Evolutionary conservation across 2,888 invertebrate genomes (phyloP), one percentile per base, ranked within the genome.

Genomic region (Machimus atricapillus): DNA sequence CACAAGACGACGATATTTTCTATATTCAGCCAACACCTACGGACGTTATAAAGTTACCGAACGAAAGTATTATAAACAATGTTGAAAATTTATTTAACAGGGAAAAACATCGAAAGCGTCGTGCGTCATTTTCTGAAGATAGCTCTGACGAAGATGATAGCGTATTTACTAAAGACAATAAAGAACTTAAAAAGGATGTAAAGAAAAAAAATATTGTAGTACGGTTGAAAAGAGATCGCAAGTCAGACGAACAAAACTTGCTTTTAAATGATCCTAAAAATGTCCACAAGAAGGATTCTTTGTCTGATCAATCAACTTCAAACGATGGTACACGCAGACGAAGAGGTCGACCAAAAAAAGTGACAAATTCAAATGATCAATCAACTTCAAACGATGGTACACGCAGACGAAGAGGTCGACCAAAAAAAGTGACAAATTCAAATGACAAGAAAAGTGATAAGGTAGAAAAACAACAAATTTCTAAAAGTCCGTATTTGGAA

Each of bases 41-140:
- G 56, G 86, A 52, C 34, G 74, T 46, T 40, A n/a, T 88, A 19
- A 86, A 87, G 27, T 40, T 87, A 46, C 88, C 87, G 5, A 37
- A 81, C 56, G 6, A 40, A 7, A 46, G 81, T 31, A 73, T 82
- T 37, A 86, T 88, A 0, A 56, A 83, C 34, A 83, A 56, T 43
- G 87, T 85, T 34, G 88, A 79, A 86, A 83, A 82, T 12, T 5
- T 85, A 19, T 87, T 83, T 66, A 73, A 52, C 40, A 16, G 16
- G 23, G 43, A 78, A 27, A 40, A 86, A 58, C 37, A 56, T 23
- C 12, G 31, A 14, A 73, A 52, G 19, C 87, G 52, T 34, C 34
- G 8, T 19, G 85, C 79, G 78, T 52, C 73, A 1, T 34, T 85
- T 9, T 43, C 86, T 1, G 87, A 83, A 74, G 86, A 86, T 27